phyloP scores from a whole-genome alignment of 2,113 vertebrate species.

The Aythya baeri region DNA sequence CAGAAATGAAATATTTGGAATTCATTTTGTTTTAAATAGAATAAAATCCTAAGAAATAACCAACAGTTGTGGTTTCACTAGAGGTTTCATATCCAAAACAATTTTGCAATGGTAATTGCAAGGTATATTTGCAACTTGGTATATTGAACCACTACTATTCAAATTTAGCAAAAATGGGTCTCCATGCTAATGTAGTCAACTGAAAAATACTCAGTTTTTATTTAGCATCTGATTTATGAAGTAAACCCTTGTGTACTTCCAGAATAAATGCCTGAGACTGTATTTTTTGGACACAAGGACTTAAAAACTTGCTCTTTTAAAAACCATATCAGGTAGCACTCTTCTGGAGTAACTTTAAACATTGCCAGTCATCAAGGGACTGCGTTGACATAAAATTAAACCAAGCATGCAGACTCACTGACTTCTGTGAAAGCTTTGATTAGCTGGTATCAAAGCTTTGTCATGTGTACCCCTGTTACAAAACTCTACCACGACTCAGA shows the following conservation, averaged over 20 bases:
- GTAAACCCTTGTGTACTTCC: neutral
- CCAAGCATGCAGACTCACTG: accelerated
- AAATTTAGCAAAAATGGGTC: neutral
- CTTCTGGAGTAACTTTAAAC: neutral
- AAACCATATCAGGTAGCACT: neutral
- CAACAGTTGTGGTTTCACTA: neutral
- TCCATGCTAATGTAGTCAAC: neutral
- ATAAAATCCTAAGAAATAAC: neutral
- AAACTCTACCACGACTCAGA: neutral
- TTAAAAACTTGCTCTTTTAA: neutral
- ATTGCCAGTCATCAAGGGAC: neutral
- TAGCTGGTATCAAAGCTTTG: neutral
- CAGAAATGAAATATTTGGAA: neutral
- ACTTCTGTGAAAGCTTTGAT: neutral
- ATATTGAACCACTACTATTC: neutral
- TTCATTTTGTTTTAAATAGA: neutral
- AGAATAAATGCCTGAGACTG: neutral
- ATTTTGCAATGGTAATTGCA: neutral
- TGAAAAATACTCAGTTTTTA: neutral
- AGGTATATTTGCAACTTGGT: no score
- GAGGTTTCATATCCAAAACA: neutral
- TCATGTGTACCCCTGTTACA: neutral
- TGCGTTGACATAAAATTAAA: neutral
- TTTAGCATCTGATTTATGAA: neutral
- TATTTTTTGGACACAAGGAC: neutral